Evolutionary conservation across 2,797 vertebrate species (phyloP), one percentile per base, ranked within the genome.

Genomic region (Eulemur coronatus): DNA sequence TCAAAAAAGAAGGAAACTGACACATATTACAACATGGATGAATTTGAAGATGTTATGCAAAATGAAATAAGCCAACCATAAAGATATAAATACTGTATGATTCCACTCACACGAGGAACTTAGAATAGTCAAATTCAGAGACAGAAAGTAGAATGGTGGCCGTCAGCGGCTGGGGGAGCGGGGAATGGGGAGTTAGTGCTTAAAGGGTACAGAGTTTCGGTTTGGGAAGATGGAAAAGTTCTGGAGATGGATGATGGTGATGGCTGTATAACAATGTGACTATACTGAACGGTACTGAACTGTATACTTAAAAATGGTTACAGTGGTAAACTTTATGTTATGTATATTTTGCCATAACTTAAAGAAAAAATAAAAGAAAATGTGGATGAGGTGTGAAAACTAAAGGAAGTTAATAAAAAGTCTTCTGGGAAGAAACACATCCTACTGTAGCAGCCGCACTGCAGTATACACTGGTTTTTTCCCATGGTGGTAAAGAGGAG

Each of bases 401-500:
- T 17, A 46, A 79, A 35, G 1, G 28, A 33, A 75, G 35, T 5
- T 22, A 72, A 59, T 13, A 24, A 11, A 20, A 28, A 0, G 17
- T 82, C 28, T 50, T 20, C 22, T 14, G 8, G 22, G 75, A 63
- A 67, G 52, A 24, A 81, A 18, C 20, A 72, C 14, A 38, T 24
- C n/a, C 15, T 3, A 1, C 4, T 30, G 30, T 43, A 38, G 1
- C 14, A 5, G 18, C 0, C 18, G 26, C 24, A 70, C 30, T 14
- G 38, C 6, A 18, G 67, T 1, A 20, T 75, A 20, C 4, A 3
- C 26, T 38, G 46, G 3, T 20, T 8, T 35, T 13, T 14, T 30
- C 59, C 12, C 33, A 75, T 4, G 4, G 26, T 28, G 26, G 0
- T 22, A 26, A 50, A 7, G 3, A n/a, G 13, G 18, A 59, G 65